Conservation (phyloP, 1,140 invertebrate species). For the Psilanteris sp. region DNA sequence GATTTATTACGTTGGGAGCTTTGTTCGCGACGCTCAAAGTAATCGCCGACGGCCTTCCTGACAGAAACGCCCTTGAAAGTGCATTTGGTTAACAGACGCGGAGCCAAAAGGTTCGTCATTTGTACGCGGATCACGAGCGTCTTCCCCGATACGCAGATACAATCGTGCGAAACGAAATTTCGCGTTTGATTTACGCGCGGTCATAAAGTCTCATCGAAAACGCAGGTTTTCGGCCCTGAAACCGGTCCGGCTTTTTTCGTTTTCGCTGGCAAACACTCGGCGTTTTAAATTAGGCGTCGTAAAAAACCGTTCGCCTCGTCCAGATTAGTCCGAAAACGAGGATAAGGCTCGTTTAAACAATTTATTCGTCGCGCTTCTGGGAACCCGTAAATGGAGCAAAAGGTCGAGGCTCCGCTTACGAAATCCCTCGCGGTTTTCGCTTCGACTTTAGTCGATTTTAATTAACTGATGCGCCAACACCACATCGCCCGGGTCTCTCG, state of each 20-base stretch:
- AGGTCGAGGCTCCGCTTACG: constrained; percentile 16
- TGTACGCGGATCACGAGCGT: constrained; percentile 52
- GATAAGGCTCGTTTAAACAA: constrained; percentile 28
- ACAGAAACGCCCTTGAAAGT: constrained; percentile 51
- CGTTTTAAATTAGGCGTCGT: constrained; percentile 73
- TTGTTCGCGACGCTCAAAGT: constrained; percentile 44
- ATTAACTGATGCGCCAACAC: constrained; percentile 14
- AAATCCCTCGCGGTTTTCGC: no score
- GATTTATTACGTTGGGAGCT: constrained; percentile 37
- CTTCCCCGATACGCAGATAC: constrained; percentile 41
- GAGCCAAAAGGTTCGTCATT: constrained; percentile 43
- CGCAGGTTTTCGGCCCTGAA: constrained; percentile 70
- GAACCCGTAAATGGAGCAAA: constrained; percentile 42
- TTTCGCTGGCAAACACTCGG: constrained; percentile 43
- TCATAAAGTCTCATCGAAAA: constrained; percentile 74
- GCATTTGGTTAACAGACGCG: constrained; percentile 47
- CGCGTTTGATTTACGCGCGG: constrained; percentile 71
- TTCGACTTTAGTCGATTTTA: constrained; percentile 24
- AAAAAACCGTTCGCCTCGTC: constrained; percentile 57
- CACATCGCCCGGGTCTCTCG: constrained; percentile 6
- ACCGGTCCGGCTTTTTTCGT: constrained; percentile 67
- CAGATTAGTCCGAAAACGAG: constrained; percentile 26
- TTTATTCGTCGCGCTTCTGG: constrained; percentile 33
- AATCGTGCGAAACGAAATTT: constrained; percentile 67
- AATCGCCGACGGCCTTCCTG: constrained; percentile 47